These are phyloP conservation scores for Thecophora atra DNA, from an alignment of 2,888 invertebrate genomes.

Conservation along the genomic window DNA sequence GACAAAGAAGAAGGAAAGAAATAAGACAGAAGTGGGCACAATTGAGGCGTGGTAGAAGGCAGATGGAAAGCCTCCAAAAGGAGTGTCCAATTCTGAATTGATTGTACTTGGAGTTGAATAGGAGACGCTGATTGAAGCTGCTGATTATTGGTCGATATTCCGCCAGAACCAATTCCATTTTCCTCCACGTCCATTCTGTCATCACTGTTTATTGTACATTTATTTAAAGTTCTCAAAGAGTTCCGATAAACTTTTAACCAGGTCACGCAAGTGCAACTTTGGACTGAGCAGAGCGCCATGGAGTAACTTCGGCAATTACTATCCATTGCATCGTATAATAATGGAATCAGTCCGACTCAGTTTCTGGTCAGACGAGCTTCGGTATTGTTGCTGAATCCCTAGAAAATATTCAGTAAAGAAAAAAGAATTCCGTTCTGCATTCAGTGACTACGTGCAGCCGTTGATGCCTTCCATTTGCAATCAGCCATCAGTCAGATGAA, in stretches of 20 bases:
- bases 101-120: slow-evolving; percentile 39
- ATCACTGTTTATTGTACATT: neutral
- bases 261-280: slow-evolving; percentile 17
- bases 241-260: neutral
- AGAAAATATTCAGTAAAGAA: neutral
- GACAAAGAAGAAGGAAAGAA: neutral
- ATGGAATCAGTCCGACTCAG: neutral
- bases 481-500: neutral
- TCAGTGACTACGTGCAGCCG: neutral
- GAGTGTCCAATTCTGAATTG: slow-evolving; percentile 42
- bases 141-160: neutral
- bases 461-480: neutral
- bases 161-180: neutral
- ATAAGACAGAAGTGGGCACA: too few species aligned
- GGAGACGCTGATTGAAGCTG: neutral
- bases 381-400: too few species aligned
- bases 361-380: neutral
- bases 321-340: neutral
- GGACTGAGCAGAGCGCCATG: slow-evolving; percentile 10
- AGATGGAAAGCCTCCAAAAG: slow-evolving; percentile 37
- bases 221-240: slow-evolving; percentile 22
- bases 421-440: neutral
- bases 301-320: neutral
- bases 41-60: too few species aligned
- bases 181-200: neutral